Evolutionary conservation across 2,888 invertebrate genomes (phyloP).

Genomic region (Onchidella celtica): DNA sequence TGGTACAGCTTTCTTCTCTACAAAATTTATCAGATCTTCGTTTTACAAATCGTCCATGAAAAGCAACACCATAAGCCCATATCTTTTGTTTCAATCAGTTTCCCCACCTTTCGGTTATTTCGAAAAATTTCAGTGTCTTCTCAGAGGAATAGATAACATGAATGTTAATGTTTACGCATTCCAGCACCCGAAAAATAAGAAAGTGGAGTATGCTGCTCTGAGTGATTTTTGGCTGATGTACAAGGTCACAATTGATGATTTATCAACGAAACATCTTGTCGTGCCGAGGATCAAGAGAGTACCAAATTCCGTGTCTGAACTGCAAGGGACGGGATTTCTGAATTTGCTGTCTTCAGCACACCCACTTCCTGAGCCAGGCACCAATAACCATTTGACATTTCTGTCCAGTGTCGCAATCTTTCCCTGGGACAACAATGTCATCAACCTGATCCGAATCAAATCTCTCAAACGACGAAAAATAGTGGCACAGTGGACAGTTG

Average conservation of each 20-base stretch:
- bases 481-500: slow-evolving; percentile 67
- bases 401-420: slow-evolving; percentile 67
- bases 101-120: slow-evolving; percentile 65
- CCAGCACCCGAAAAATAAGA: slow-evolving; percentile 47
- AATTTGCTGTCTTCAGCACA: slow-evolving; percentile 76
- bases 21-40: slow-evolving; percentile 65
- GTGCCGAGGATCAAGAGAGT: slow-evolving; percentile 51
- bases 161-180: slow-evolving; percentile 72
- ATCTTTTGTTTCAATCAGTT: slow-evolving; percentile 71
- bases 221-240: slow-evolving; percentile 77
- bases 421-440: slow-evolving; percentile 61
- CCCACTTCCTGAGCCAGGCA: slow-evolving; percentile 72
- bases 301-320: background rate
- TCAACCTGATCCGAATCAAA: slow-evolving; percentile 68
- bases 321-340: slow-evolving; percentile 55
- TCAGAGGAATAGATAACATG: slow-evolving; percentile 75
- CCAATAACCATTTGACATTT: slow-evolving; percentile 67
- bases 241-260: slow-evolving; percentile 57
- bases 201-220: slow-evolving; percentile 63
- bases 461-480: slow-evolving; percentile 63
- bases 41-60: slow-evolving; percentile 67
- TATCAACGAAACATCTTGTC: slow-evolving; percentile 59
- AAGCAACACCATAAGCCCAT: slow-evolving; percentile 68
- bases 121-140: slow-evolving; percentile 64
- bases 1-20: slow-evolving; percentile 62